Conservation (phyloP, 2,888 invertebrate genomes). For the Callimorpha dominula region DNA sequence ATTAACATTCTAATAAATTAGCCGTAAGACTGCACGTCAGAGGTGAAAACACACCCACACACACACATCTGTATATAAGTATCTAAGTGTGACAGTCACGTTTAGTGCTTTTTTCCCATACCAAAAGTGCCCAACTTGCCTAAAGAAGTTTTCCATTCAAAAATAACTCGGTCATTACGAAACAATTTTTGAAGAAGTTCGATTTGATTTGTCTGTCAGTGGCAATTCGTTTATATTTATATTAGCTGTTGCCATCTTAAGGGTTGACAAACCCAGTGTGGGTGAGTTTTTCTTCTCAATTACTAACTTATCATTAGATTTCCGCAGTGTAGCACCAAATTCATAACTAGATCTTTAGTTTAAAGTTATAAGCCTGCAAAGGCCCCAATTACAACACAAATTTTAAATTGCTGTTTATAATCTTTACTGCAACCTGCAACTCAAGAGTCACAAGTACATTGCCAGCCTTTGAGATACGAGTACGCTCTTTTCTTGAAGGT, state of each 20-base stretch:
- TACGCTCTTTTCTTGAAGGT: too few relatives aligned
- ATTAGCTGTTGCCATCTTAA: neutral
- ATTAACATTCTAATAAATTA: neutral
- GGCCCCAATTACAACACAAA: neutral
- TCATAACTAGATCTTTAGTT: neutral
- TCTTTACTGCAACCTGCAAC: too few relatives aligned
- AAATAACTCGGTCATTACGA: too few relatives aligned
- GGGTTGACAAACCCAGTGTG: neutral
- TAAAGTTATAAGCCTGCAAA: neutral
- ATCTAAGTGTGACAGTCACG: too few relatives aligned
- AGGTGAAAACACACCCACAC: too few relatives aligned
- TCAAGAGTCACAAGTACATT: too few relatives aligned
- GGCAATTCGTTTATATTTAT: neutral
- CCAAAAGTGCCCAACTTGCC: too few relatives aligned
- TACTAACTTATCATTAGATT: neutral
- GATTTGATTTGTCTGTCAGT: neutral
- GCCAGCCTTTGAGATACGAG: too few relatives aligned
- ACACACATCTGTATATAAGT: too few relatives aligned
- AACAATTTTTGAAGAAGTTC: neutral
- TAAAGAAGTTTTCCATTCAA: too few relatives aligned
- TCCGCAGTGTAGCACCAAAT: neutral
- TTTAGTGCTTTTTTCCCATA: too few relatives aligned
- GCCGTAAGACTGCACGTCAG: too few relatives aligned
- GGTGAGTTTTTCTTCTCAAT: neutral
- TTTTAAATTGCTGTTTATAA: neutral